Evolutionary conservation across 2,797 vertebrate genomes (phyloP), one percentile per base, ranked within the genome.

Genomic region (Neostethus bicornis): DNA sequence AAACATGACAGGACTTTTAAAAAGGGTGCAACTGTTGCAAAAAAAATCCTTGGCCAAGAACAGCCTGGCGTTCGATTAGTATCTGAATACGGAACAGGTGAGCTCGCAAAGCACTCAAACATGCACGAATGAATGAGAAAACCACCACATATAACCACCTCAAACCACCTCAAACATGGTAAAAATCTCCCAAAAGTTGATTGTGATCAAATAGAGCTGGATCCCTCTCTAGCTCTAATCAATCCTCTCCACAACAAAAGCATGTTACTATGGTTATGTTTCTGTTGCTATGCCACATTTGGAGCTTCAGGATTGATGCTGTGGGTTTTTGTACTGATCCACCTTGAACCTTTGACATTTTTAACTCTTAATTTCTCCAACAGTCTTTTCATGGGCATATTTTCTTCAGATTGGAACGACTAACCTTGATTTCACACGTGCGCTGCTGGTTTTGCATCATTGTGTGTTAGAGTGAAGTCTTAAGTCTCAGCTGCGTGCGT

Each of bases 401-500:
- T 58, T 61, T 32, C 16, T 61, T 46, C 42, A 21, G 4, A n/a
- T 60, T 53, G 7, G 25, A 51, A 24, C 31, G 29, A 45, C 39
- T 8, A 49, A 41, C 24, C 61, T 28, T 50, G 20, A 14, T 10
- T 43, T 31, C 47, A 29, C 62, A 53, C 56, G 48, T 63, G 14
- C 59, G 16, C 53, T 60, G 52, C 48, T 12, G 44, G 19, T 72
- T 74, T n/a, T 69, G 17, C 43, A 42, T 56, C 43, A 24, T 54
- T 37, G 53, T 77, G 69, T 58, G 52, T 71, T 48, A 54, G 24
- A 68, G 67, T 59, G 55, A 59, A 66, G 65, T 66, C n/a, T 50
- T 4, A 75, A 61, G 66, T 82, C 67, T 71, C 67, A 43, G 45
- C 69, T 70, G 86, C 79, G 85, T 86, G 81, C 77, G 81, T 81